Percentiles rank a stretch among this genome's conserved stretches.
phyloP scores from a whole-genome alignment of 2,113 vertebrate genomes.

The Myodes glareolus region DNA sequence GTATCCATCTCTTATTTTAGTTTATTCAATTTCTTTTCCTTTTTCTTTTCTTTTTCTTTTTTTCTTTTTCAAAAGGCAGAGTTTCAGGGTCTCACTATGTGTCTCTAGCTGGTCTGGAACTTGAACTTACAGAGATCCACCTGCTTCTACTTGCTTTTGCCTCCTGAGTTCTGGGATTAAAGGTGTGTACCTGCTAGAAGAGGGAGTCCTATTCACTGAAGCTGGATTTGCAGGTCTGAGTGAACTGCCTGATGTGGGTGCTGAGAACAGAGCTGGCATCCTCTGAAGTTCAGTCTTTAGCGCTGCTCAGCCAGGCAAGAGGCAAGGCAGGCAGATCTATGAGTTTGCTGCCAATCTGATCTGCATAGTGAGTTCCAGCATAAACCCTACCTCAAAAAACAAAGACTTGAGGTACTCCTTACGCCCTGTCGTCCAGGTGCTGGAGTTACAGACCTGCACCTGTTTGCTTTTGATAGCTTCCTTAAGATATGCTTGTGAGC shows the following conservation, averaged over 20 bases:
- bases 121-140: background rate
- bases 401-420: background rate
- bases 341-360: background rate
- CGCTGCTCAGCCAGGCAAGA: background rate
- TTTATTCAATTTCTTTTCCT: background rate
- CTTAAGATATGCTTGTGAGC: background rate
- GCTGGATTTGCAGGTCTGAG: background rate
- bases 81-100: background rate
- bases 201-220: background rate
- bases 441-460: background rate
- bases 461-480: background rate
- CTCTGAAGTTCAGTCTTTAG: background rate
- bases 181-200: background rate
- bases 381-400: background rate
- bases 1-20: background rate
- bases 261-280: background rate
- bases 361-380: background rate
- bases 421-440: background rate
- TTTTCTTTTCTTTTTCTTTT: background rate
- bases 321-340: background rate
- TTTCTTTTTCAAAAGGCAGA: background rate
- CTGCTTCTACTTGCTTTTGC: background rate
- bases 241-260: background rate
- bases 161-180: background rate
- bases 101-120: background rate